Conservation (phyloP, 1,140 invertebrate species). For the Nasonia vitripennis region DNA sequence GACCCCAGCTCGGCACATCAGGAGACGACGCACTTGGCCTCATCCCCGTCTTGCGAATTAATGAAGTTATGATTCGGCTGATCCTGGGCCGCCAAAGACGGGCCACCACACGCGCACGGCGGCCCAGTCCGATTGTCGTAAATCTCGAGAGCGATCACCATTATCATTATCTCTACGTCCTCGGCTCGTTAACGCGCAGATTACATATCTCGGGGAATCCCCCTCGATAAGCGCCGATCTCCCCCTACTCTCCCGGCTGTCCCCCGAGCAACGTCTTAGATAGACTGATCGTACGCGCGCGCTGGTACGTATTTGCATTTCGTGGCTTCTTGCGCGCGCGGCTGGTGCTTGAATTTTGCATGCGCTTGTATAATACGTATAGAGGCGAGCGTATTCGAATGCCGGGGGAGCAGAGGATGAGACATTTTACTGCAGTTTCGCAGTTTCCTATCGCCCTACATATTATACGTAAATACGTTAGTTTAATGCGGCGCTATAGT, state of each 20-base stretch:
- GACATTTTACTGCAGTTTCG: background rate
- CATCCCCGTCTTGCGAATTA: constrained; percentile 2
- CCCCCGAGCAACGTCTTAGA: constrained; percentile 7
- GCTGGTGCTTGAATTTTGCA: background rate
- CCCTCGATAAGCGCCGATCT: constrained; percentile 17
- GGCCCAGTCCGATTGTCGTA: constrained; percentile 17
- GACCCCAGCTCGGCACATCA: background rate
- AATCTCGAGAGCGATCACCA: constrained; percentile 42
- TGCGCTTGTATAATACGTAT: no score
- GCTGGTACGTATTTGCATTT: background rate
- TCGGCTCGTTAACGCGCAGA: constrained; percentile 42
- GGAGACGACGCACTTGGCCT: background rate
- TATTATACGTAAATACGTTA: constrained; percentile 10
- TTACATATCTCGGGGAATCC: constrained; percentile 40
- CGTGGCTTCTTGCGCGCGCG: background rate
- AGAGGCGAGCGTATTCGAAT: no score
- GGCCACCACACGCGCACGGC: background rate
- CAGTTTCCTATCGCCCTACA: background rate
- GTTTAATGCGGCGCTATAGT: background rate
- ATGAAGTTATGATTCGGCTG: constrained; percentile 18
- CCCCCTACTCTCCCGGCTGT: background rate
- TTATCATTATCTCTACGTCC: constrained; percentile 44
- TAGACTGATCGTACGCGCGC: background rate
- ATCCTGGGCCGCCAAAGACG: background rate
- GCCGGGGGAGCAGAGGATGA: no score